phyloP scores from a whole-genome alignment of 2,113 vertebrate species.

The Tupaia chinensis region DNA sequence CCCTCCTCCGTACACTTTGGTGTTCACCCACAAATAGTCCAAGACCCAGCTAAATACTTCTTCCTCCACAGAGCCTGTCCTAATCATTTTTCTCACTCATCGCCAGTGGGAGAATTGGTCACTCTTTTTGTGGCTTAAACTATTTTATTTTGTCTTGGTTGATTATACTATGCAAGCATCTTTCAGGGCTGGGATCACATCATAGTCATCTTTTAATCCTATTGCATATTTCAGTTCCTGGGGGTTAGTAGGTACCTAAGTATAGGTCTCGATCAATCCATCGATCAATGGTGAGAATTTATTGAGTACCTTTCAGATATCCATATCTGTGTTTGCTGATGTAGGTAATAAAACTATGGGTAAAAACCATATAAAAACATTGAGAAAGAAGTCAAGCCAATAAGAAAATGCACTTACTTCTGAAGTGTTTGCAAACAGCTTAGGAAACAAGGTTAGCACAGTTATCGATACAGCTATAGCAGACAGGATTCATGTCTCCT shows the following conservation, averaged over 20 bases:
- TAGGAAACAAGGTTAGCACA: neutral
- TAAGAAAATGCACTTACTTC: neutral
- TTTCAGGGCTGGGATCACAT: neutral
- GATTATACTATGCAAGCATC: neutral
- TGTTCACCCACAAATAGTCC: neutral
- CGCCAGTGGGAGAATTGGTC: neutral
- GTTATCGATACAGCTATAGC: neutral
- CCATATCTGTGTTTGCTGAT: neutral
- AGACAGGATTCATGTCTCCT: neutral
- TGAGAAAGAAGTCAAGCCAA: constrained; percentile 3
- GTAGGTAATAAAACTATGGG: neutral
- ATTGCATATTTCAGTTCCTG: neutral
- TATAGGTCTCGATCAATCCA: neutral
- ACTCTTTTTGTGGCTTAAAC: neutral
- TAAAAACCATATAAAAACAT: neutral
- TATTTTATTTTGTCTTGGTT: neutral
- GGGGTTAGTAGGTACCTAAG: neutral
- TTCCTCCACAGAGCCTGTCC: neutral
- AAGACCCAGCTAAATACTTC: neutral
- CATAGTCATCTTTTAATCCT: neutral
- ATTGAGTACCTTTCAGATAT: neutral
- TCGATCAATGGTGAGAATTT: neutral
- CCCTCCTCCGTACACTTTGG: rapidly evolving
- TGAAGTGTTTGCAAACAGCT: neutral
- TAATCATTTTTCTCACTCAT: neutral